Conservation (phyloP, 2,797 vertebrate species). For the Simalia tracyae region DNA sequence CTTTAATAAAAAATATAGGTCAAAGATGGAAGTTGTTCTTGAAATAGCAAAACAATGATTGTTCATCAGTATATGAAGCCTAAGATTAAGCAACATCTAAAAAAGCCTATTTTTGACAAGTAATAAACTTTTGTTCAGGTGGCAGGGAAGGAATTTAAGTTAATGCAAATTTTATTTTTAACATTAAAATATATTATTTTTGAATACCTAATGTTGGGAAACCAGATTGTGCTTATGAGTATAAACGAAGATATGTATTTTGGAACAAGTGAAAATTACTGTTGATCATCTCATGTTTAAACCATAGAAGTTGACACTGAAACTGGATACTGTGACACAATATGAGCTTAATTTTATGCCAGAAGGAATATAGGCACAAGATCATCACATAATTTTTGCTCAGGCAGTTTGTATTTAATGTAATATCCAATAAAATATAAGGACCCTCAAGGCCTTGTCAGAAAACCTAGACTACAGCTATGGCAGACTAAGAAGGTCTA, state of each 20-base stretch:
- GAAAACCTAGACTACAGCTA: not conserved
- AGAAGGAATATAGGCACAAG: not conserved
- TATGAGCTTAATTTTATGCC: not conserved
- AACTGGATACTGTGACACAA: not conserved
- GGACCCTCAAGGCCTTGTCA: not conserved
- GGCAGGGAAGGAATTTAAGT: no score
- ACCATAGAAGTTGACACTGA: not conserved
- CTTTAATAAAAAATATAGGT: slow-evolving; percentile 7
- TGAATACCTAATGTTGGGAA: not conserved
- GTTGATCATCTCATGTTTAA: not conserved
- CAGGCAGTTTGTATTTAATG: not conserved
- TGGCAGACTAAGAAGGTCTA: not conserved
- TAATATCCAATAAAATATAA: not conserved
- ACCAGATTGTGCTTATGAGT: not conserved
- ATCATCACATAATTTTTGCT: not conserved
- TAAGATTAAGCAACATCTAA: not conserved
- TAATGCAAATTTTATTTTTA: not conserved
- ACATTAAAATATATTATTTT: not conserved
- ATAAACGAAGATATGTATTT: not conserved
- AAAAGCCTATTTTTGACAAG: not conserved
- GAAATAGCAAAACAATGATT: not conserved
- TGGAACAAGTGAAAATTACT: not conserved
- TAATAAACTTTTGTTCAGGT: not conserved
- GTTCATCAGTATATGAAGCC: not conserved
- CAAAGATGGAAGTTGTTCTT: not conserved